These are phyloP conservation scores for Caretta caretta DNA, from an alignment of 2,113 vertebrate genomes.

Conservation along the genomic window DNA sequence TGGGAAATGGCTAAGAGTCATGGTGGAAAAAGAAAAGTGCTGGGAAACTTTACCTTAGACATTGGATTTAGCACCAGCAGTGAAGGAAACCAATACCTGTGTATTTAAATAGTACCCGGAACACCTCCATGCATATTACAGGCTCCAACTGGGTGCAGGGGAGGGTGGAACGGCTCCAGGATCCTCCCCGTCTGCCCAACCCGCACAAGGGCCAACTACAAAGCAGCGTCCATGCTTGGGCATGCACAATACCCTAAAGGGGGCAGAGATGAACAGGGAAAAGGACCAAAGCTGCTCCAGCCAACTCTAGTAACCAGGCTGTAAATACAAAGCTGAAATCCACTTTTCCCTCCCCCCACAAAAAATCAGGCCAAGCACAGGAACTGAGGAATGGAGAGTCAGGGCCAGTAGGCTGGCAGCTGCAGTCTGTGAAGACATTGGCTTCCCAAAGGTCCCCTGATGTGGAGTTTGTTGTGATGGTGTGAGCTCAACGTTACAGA, in stretches of 20 bases:
- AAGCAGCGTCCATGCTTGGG: accelerated
- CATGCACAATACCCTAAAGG: not conserved
- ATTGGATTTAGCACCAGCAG: not conserved
- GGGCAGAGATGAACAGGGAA: not conserved
- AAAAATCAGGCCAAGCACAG: not conserved
- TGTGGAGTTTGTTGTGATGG: not conserved
- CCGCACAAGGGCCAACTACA: not conserved
- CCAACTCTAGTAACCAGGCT: not conserved
- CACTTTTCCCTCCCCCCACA: not conserved
- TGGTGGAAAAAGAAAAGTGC: not conserved
- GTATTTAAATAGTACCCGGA: not conserved
- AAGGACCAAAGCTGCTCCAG: not conserved
- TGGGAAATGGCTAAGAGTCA: not conserved
- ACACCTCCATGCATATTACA: not conserved
- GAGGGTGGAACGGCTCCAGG: not conserved
- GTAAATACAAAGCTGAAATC: not conserved
- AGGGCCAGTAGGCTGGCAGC: not conserved
- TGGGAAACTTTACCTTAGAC: not conserved
- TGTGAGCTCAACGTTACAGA: not conserved
- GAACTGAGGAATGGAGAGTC: not conserved
- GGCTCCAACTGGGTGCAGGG: not conserved
- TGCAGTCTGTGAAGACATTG: not conserved
- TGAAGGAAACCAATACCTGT: not conserved
- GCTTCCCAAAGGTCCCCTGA: not conserved
- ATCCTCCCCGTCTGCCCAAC: not conserved